phyloP scores from a whole-genome alignment of 2,797 vertebrate species.

The Nannoperca australis region DNA sequence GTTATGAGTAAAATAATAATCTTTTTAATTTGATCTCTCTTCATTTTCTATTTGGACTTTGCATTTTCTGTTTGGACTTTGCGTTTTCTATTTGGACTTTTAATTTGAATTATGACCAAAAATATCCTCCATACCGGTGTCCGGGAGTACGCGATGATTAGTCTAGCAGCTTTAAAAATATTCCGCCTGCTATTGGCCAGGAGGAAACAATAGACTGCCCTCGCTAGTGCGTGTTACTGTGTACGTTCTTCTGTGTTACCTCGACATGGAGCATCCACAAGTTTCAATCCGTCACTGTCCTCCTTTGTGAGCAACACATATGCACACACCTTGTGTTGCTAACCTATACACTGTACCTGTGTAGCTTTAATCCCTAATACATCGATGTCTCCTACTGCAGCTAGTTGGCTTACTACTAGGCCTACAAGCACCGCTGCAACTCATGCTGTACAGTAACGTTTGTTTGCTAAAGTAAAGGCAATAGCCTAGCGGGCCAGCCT shows the following conservation, averaged over 20 bases:
- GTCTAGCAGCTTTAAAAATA: conserved; percentile 39
- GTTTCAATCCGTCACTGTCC: background rate
- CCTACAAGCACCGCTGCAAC: background rate
- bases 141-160: conserved; percentile 63
- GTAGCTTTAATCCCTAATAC: conserved; percentile 16
- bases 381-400: background rate
- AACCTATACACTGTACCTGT: background rate
- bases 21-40: no score
- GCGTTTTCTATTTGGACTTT: no score
- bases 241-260: background rate
- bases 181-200: conserved; percentile 62
- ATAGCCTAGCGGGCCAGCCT: background rate
- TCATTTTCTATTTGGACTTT: no score
- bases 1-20: no score
- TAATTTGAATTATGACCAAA: no score
- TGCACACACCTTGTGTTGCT: background rate
- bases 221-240: conserved; percentile 5
- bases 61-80: no score
- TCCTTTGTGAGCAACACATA: background rate
- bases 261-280: conserved; percentile 1
- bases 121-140: no score
- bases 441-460: background rate
- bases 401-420: background rate
- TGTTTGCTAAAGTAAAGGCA: background rate
- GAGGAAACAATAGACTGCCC: conserved; percentile 78